A percentile compares a stretch with the other conserved stretches of the same genome.
Evolutionary conservation across 2,113 vertebrate species (phyloP).

Genomic region (Triplophysa dalaica): DNA sequence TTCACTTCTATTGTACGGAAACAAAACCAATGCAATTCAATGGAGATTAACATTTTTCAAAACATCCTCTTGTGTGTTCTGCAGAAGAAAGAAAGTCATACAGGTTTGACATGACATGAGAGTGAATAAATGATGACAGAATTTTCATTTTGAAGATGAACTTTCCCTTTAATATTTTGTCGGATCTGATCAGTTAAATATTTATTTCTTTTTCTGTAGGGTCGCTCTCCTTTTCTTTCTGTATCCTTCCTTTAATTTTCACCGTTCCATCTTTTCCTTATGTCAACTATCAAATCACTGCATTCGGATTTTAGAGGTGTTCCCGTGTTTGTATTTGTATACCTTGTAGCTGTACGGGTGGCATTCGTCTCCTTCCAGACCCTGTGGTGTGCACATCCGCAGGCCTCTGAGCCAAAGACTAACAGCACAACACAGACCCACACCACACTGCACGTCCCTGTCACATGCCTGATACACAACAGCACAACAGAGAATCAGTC

Average conservation of each 20-base stretch:
- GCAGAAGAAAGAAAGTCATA: no score
- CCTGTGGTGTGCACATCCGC: conserved; percentile 86
- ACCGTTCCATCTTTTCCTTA: background rate
- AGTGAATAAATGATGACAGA: no score
- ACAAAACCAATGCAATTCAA: no score
- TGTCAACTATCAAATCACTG: conserved; percentile 4
- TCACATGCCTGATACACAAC: conserved; percentile 81
- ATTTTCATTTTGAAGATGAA: no score
- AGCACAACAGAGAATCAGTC: conserved; percentile 8
- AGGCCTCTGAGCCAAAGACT: conserved; percentile 89
- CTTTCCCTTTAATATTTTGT: no score
- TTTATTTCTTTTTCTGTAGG: background rate
- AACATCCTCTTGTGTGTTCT: no score
- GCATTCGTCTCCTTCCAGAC: conserved; percentile 84
- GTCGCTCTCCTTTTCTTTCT: background rate
- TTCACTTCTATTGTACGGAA: no score
- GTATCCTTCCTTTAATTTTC: background rate
- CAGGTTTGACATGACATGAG: no score
- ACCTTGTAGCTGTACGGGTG: conserved; percentile 91
- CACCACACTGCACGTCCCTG: conserved; percentile 81
- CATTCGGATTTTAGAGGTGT: background rate
- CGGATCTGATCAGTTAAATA: background rate
- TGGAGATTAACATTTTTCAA: no score
- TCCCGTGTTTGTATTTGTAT: conserved; percentile 7
- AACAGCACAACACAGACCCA: conserved; percentile 84